Percentiles rank a stretch among this genome's conserved stretches.
These are phyloP conservation scores for Aphrophora alni DNA, from an alignment of 2,888 invertebrate genomes.

Conservation along the genomic window DNA sequence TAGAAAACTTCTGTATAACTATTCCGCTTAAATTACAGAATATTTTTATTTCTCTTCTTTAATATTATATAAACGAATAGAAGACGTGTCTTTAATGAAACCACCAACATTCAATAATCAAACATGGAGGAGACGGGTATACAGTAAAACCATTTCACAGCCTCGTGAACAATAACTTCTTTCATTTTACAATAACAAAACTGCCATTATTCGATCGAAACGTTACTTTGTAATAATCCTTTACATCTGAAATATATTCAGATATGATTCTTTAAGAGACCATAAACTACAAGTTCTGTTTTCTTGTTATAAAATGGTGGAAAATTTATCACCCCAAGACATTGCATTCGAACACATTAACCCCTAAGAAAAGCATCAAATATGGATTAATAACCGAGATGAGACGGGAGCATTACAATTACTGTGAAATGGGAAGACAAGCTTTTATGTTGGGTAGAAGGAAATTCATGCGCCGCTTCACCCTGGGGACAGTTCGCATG, in stretches of 20 bases:
- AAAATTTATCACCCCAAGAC: not conserved
- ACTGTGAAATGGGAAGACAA: not conserved
- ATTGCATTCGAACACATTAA: not conserved
- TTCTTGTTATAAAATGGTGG: not conserved
- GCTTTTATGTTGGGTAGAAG: not conserved
- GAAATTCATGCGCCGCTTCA: not conserved
- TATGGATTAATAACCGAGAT: not conserved
- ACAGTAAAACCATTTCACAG: too few species aligned
- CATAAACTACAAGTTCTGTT: not conserved
- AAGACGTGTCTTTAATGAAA: too few species aligned
- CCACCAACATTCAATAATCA: too few species aligned
- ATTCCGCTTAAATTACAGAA: too few species aligned
- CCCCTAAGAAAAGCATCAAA: constrained; percentile 1
- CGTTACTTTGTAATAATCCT: not conserved
- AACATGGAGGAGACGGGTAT: too few species aligned
- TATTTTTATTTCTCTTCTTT: too few species aligned
- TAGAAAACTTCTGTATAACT: too few species aligned
- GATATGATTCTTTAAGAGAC: constrained; percentile 6
- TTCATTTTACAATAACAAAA: not conserved
- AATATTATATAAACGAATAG: too few species aligned
- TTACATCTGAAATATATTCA: not conserved
- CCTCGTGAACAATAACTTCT: too few species aligned
- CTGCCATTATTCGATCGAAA: not conserved
- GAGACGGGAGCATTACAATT: not conserved
- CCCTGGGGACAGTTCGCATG: not conserved